Evolutionary conservation across 2,888 invertebrate genomes (phyloP).

Genomic region (Zhuqinia jingwanae): DNA sequence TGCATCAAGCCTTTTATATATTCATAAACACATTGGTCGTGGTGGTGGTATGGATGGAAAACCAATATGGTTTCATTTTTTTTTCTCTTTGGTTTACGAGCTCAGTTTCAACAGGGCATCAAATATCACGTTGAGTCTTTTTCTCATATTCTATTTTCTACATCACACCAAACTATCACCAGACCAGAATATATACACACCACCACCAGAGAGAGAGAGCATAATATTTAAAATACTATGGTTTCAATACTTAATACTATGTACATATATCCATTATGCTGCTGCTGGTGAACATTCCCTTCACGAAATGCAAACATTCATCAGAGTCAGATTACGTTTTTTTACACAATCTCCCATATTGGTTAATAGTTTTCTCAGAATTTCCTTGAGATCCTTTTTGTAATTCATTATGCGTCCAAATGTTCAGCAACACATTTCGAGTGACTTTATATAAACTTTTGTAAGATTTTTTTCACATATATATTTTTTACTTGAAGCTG

Average conservation of each 20-base stretch:
- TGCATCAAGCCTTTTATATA: neutral
- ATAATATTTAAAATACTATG: neutral
- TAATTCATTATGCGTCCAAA: constrained; percentile 27
- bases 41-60: neutral
- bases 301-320: constrained; percentile 55
- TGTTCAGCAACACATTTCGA: neutral
- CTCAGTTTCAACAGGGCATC: constrained; percentile 48
- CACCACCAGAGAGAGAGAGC: neutral
- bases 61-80: constrained; percentile 37
- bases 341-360: neutral
- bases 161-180: constrained; percentile 52
- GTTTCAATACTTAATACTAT: neutral
- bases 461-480: neutral
- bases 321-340: constrained; percentile 52
- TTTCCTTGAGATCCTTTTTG: neutral
- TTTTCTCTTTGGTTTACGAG: constrained; percentile 58
- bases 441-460: too few relatives aligned
- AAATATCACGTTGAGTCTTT: constrained; percentile 56
- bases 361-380: constrained; percentile 64
- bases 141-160: constrained; percentile 37
- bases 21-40: too few relatives aligned
- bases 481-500: neutral
- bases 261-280: too few relatives aligned
- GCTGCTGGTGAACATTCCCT: constrained; percentile 10
- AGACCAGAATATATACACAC: too few relatives aligned